Percentiles rank a stretch among this genome's conserved stretches.
These are phyloP conservation scores for Shargacucullia verbasci DNA, from an alignment of 2,888 invertebrate genomes.

Conservation along the genomic window DNA sequence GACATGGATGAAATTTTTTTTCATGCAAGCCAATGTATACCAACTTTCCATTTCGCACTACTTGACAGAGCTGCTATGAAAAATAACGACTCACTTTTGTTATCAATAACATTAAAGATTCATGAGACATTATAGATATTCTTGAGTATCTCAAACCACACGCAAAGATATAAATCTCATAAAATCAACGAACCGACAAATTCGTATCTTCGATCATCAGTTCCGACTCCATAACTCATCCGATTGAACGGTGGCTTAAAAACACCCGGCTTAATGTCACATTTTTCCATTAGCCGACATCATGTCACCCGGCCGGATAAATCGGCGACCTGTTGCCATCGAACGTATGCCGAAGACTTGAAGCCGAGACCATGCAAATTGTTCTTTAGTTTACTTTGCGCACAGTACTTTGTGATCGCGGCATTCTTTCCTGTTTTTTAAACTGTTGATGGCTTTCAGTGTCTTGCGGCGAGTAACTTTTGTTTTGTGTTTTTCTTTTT, in stretches of 20 bases:
- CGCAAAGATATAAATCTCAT: slow-evolving; percentile 39
- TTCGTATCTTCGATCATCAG: slow-evolving; percentile 68
- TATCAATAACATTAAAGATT: too few relatives aligned
- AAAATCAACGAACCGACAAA: slow-evolving; percentile 71
- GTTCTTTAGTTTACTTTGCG: slow-evolving; percentile 75
- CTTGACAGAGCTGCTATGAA: too few relatives aligned
- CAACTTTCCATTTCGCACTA: too few relatives aligned
- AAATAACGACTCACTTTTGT: too few relatives aligned
- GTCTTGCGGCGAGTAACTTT: slow-evolving; percentile 38
- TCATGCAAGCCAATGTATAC: too few relatives aligned
- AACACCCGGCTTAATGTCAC: slow-evolving; percentile 76
- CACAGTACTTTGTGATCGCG: slow-evolving; percentile 43
- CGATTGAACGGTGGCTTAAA: slow-evolving; percentile 73
- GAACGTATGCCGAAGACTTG: slow-evolving; percentile 71
- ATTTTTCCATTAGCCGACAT: slow-evolving; percentile 82
- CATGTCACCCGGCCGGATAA: slow-evolving; percentile 71
- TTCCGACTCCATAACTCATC: slow-evolving; percentile 75
- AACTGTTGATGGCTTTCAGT: slow-evolving; percentile 47
- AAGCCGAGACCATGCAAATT: slow-evolving; percentile 73
- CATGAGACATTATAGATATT: too few relatives aligned
- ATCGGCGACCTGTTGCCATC: slow-evolving; percentile 84
- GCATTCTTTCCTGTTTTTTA: slow-evolving; percentile 54
- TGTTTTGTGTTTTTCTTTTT: slow-evolving; percentile 9
- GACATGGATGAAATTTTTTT: too few relatives aligned
- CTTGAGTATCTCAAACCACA: slow-evolving; percentile 8